Conservation (phyloP, 1,140 invertebrate genomes). For the Caerostris extrusa region DNA sequence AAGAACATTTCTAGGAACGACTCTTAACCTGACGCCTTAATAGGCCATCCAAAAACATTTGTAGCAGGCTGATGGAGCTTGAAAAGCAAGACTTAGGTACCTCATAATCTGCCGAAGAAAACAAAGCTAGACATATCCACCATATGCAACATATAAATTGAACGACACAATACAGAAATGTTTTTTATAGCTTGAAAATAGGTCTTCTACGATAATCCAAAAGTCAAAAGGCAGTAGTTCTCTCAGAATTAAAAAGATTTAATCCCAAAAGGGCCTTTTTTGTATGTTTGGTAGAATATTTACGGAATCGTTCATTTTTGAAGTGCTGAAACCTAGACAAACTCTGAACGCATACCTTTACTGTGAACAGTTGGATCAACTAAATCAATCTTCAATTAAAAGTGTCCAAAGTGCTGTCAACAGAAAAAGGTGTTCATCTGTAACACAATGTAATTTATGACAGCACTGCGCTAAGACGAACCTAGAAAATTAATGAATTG, state of each 20-base stretch:
- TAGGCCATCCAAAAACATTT: conserved; percentile 39
- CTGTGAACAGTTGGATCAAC: conserved; percentile 16
- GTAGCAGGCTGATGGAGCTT: conserved; percentile 7
- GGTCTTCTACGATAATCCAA: conserved; percentile 49
- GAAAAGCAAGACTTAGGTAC: conserved; percentile 3
- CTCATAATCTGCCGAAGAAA: conserved; percentile 19
- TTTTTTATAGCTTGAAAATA: conserved; percentile 49
- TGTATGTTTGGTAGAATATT: conserved; percentile 1
- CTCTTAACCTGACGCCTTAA: conserved; percentile 23
- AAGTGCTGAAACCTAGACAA: conserved; percentile 62
- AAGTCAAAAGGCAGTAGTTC: neutral
- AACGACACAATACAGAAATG: no score
- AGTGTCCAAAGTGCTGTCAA: conserved; percentile 23
- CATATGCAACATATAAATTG: neutral
- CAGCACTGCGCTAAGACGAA: neutral
- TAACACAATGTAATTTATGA: conserved; percentile 72
- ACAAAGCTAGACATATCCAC: conserved; percentile 27
- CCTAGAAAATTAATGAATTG: conserved; percentile 32
- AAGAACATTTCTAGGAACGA: neutral
- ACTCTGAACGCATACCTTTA: conserved; percentile 36
- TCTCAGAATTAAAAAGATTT: neutral
- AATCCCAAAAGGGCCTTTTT: neutral
- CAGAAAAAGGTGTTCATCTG: conserved; percentile 33
- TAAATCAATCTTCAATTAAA: conserved; percentile 47
- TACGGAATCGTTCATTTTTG: conserved; percentile 48